phyloP scores from a whole-genome alignment of 2,797 vertebrate species.

The Ispidina picta region DNA sequence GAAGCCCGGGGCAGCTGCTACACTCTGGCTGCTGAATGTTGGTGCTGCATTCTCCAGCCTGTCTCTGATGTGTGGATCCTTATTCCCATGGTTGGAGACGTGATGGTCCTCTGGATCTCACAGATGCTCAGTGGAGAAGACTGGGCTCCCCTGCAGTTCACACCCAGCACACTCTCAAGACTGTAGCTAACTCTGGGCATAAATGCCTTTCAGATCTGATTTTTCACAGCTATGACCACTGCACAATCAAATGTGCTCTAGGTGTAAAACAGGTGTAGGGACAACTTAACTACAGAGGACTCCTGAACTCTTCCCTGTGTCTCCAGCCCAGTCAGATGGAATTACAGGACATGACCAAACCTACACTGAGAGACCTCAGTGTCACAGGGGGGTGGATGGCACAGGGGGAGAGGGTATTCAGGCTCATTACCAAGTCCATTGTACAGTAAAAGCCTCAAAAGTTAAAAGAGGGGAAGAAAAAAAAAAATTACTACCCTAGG shows the following conservation, averaged over 20 bases:
- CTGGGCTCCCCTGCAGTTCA: neutral
- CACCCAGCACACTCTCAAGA: neutral
- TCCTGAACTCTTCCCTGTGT: neutral
- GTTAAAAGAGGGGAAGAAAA: accelerated
- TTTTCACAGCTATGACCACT: neutral
- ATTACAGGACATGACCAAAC: neutral
- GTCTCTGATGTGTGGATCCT: accelerated
- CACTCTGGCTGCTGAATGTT: accelerated
- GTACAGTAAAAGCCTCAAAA: neutral
- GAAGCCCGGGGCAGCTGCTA: neutral
- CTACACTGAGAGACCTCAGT: neutral
- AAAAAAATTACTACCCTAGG: neutral
- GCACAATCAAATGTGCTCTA: neutral
- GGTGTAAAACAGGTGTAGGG: neutral
- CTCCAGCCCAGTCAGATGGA: neutral
- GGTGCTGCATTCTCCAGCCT: neutral
- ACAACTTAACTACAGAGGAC: neutral
- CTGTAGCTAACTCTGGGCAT: neutral
- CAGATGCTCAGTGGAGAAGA: neutral
- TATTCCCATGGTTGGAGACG: accelerated
- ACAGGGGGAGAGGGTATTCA: neutral
- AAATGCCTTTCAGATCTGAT: neutral
- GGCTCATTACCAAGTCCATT: neutral
- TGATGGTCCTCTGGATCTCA: accelerated
- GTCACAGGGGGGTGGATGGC: neutral